These are phyloP conservation scores for Acropora tenuis DNA, from an alignment of 64 coral and sea anemone genomes.

Conservation along the genomic window DNA sequence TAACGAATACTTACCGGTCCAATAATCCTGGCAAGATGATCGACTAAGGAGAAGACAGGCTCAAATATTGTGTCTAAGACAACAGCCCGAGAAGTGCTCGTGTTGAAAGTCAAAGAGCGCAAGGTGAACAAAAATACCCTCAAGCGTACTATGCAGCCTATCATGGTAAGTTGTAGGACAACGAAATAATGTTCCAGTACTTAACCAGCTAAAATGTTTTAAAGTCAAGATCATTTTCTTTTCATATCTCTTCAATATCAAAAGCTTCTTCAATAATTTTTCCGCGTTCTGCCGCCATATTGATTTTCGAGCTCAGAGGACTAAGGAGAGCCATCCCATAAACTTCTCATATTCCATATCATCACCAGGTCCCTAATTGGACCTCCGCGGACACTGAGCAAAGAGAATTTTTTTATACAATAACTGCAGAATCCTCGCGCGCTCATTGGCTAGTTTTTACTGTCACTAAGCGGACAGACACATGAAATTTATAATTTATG, in stretches of 20 bases:
- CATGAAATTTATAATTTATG: too few relatives aligned
- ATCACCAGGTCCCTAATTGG: not conserved
- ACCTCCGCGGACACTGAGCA: too few relatives aligned
- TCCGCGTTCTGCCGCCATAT: too few relatives aligned
- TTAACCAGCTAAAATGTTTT: not conserved
- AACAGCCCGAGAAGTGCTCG: constrained; percentile 64
- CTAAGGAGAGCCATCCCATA: constrained; percentile 15
- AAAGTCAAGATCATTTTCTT: not conserved
- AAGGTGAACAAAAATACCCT: constrained; percentile 57
- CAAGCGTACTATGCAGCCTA: constrained; percentile 24
- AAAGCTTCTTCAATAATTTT: not conserved
- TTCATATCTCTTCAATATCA: not conserved
- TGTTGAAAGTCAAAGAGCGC: constrained; percentile 80
- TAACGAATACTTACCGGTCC: constrained; percentile 71
- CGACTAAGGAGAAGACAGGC: constrained; percentile 86
- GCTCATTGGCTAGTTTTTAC: too few relatives aligned
- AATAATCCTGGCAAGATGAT: constrained; percentile 82
- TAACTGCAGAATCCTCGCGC: too few relatives aligned
- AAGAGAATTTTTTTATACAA: too few relatives aligned
- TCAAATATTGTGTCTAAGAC: constrained; percentile 86
- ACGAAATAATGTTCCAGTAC: not conserved
- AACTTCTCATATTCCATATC: not conserved
- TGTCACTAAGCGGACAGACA: too few relatives aligned
- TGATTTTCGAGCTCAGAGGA: not conserved
- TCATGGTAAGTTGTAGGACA: not conserved